Base-by-base conservation (phyloP, 2,797 vertebrate species). In the Odontamblyopus rebecca region DNA sequence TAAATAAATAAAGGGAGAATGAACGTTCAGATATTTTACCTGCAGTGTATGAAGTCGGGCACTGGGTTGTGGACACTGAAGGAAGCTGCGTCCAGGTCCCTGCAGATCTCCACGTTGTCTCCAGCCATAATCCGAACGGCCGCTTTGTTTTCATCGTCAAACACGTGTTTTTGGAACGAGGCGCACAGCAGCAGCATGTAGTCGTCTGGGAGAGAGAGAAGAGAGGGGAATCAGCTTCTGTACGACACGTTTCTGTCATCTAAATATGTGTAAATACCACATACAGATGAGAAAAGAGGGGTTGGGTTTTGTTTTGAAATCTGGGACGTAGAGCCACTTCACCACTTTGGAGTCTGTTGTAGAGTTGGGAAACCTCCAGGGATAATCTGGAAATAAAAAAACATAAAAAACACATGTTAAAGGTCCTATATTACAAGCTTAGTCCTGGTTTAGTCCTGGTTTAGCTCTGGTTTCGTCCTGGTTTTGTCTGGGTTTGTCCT, bases 51-150 rank as follows among this genome's bases (percentile, higher is more conserved):
- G 85, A 99, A 99, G 77, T 99, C 98, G 0, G 98, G 98, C 15
- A 99, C 98, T 0, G 98, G 98, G 86, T 99, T 99, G 82, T 99
- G 96, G 65, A 98, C 96, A 64, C 96, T 98, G 82, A 99, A 99
- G 1, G 97, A 95, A 5, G 97, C 97, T 0, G 97, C 98, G 0
- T 99, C 98, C 66, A 99, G 93, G 84, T 97, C 97, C 92, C 98
- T 93, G 85, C 98, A 99, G 75, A 99, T 99, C 90, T 99, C 98
- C 16, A 99, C 97, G 3, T 99, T 99, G 87, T 99, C 98, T 50
- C 98, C 98, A 0, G 97, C 98, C 93, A 97, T 95, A 79, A 99
- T 91, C 35, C 98, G 94, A 4, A 99, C 96, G 0, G 96, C 96
- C 2, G 98, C 98, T 83, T 96, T 96, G 78, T 99, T 99, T 90